A percentile compares a stretch with the other conserved stretches of the same genome.
Conservation (phyloP, 1,140 invertebrate species). For the Lepidostoma basale region DNA sequence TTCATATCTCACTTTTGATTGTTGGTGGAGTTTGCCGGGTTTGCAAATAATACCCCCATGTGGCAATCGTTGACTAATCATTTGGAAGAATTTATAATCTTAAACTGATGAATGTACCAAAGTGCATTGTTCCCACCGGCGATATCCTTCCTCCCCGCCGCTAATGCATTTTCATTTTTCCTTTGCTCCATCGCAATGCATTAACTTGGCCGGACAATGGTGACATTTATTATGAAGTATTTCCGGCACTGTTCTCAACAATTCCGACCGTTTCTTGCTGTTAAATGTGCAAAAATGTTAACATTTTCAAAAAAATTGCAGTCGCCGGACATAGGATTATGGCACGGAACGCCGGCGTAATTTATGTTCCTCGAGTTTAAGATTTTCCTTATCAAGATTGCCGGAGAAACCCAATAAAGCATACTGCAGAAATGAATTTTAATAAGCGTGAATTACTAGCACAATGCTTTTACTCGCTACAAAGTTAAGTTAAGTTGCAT, state of each 20-base stretch:
- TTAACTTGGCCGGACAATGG: slow-evolving; percentile 39
- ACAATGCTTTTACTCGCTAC: too few relatives aligned
- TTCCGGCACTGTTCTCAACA: slow-evolving; percentile 28
- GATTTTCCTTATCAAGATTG: slow-evolving; percentile 28
- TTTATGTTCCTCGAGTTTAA: slow-evolving; percentile 32
- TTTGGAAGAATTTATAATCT: too few relatives aligned
- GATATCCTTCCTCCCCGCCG: too few relatives aligned
- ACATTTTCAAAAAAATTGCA: slow-evolving; percentile 15
- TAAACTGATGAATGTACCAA: too few relatives aligned
- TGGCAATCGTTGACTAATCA: too few relatives aligned
- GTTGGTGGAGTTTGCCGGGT: too few relatives aligned
- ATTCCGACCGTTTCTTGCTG: slow-evolving; percentile 15
- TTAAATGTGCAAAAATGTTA: slow-evolving; percentile 12
- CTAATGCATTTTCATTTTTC: slow-evolving; percentile 42
- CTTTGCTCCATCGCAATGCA: slow-evolving; percentile 34
- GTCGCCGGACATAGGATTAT: slow-evolving; percentile 7
- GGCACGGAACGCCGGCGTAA: slow-evolving; percentile 19
- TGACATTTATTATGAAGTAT: slow-evolving; percentile 41
- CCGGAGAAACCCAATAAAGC: neutral
- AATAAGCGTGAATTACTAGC: too few relatives aligned
- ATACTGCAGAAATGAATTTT: too few relatives aligned
- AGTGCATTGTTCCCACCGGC: too few relatives aligned
- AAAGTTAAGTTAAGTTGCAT: too few relatives aligned
- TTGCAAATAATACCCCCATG: too few relatives aligned
- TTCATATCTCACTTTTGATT: too few relatives aligned